phyloP scores from a whole-genome alignment of 1,140 invertebrate species.

The Prorops nasuta region DNA sequence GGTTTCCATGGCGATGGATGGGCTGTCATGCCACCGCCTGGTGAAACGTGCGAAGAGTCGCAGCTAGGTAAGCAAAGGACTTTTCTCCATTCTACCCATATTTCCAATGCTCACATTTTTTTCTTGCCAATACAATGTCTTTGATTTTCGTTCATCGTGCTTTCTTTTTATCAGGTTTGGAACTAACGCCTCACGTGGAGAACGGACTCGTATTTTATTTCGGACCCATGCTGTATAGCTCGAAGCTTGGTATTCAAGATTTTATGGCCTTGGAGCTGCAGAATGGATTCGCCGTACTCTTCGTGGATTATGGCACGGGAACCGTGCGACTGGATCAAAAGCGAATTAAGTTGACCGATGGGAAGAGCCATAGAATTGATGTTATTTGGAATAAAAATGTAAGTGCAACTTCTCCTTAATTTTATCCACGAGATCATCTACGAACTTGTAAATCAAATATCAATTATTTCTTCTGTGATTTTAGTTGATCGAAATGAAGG shows the following conservation, averaged over 20 bases:
- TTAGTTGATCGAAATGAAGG: constrained; percentile 69
- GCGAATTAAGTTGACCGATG: constrained; percentile 73
- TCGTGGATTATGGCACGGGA: constrained; percentile 88
- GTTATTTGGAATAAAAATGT: constrained; percentile 71
- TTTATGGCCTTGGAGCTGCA: constrained; percentile 88
- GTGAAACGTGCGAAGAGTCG: constrained; percentile 74
- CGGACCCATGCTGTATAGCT: constrained; percentile 74
- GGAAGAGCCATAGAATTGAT: constrained; percentile 78
- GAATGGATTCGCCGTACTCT: constrained; percentile 80
- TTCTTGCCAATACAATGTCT: background rate
- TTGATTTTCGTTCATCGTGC: too few species aligned
- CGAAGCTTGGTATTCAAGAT: constrained; percentile 69
- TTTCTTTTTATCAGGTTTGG: constrained; percentile 55
- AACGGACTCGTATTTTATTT: constrained; percentile 88
- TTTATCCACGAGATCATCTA: too few species aligned
- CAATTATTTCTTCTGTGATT: constrained; percentile 18
- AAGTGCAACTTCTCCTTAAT: constrained; percentile 21
- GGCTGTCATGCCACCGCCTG: constrained; percentile 79
- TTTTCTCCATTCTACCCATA: background rate
- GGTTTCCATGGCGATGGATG: constrained; percentile 85
- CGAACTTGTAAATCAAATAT: constrained; percentile 12
- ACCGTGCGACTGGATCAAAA: constrained; percentile 70
- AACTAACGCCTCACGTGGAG: constrained; percentile 70
- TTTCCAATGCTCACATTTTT: background rate
- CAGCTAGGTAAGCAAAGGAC: constrained; percentile 58